A percentile compares a stretch with the other conserved stretches of the same genome.
Conservation (phyloP, 2,113 vertebrate genomes). For the Climacteris rufus region DNA sequence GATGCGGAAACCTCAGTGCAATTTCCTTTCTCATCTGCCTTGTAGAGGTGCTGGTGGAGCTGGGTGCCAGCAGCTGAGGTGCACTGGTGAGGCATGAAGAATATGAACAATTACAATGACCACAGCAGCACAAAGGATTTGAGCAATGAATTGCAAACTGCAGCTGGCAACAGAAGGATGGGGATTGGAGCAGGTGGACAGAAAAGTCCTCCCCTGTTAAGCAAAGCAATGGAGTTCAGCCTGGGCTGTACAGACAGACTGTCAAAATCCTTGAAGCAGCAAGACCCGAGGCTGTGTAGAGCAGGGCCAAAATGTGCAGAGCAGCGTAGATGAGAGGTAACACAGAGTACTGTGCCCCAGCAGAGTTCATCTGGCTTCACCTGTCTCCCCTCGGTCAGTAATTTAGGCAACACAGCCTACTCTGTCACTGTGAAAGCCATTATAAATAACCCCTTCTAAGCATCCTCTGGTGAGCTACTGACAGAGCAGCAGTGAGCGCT, state of each 20-base stretch:
- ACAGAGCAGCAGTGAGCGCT: neutral
- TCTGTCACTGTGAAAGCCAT: neutral
- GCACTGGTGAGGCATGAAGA: neutral
- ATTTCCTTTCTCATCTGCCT: neutral
- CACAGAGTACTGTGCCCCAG: neutral
- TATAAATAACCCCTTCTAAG: neutral
- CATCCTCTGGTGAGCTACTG: neutral
- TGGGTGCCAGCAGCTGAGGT: neutral
- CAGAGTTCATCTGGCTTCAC: neutral
- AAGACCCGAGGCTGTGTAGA: fast-evolving
- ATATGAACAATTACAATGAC: neutral
- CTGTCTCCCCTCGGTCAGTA: neutral
- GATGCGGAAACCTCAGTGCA: neutral
- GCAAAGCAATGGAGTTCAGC: neutral
- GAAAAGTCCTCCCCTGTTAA: neutral
- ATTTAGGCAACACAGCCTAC: neutral
- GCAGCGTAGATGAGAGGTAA: neutral
- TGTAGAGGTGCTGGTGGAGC: fast-evolving
- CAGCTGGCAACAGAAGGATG: neutral
- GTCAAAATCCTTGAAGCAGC: neutral
- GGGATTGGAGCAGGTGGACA: neutral
- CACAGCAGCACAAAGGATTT: neutral
- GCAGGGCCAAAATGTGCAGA: neutral
- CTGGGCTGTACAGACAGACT: neutral
- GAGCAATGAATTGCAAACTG: neutral